Conservation (phyloP, 2,888 invertebrate species). For the Diarsia rubi region DNA sequence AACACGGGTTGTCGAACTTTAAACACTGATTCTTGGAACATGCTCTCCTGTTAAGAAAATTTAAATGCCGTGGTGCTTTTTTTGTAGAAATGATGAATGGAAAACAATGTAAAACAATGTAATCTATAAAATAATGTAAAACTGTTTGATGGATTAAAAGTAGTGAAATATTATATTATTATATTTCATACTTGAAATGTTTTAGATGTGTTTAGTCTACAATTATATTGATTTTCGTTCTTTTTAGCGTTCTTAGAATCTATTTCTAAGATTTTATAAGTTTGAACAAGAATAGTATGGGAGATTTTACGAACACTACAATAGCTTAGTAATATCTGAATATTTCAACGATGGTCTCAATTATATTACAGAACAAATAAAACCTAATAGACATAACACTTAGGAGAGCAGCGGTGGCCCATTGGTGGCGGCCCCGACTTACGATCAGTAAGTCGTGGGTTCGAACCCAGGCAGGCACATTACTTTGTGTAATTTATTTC, state of each 20-base stretch:
- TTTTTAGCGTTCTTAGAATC: not conserved
- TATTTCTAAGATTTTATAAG: not conserved
- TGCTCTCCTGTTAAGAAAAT: not conserved
- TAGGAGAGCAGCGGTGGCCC: no score
- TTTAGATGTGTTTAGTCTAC: conserved; percentile 10
- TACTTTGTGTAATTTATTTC: no score
- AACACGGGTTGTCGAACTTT: conserved; percentile 28
- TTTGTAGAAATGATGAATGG: not conserved
- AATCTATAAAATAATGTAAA: not conserved
- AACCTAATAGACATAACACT: not conserved
- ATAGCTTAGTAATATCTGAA: not conserved
- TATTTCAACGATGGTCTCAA: not conserved
- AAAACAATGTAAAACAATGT: no score
- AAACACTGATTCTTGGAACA: conserved; percentile 21
- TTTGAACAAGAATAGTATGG: not conserved
- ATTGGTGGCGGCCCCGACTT: no score
- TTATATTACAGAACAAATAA: not conserved
- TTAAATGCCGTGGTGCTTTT: not conserved
- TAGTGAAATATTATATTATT: no score
- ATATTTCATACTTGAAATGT: not conserved
- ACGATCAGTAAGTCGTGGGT: no score
- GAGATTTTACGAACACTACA: not conserved
- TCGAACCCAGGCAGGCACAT: no score
- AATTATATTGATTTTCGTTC: conserved; percentile 2
- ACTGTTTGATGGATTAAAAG: not conserved